A percentile compares a stretch with the other conserved stretches of the same genome.
These are phyloP conservation scores for Sminthurides bifidus DNA, from an alignment of 1,140 invertebrate genomes.

Conservation along the genomic window DNA sequence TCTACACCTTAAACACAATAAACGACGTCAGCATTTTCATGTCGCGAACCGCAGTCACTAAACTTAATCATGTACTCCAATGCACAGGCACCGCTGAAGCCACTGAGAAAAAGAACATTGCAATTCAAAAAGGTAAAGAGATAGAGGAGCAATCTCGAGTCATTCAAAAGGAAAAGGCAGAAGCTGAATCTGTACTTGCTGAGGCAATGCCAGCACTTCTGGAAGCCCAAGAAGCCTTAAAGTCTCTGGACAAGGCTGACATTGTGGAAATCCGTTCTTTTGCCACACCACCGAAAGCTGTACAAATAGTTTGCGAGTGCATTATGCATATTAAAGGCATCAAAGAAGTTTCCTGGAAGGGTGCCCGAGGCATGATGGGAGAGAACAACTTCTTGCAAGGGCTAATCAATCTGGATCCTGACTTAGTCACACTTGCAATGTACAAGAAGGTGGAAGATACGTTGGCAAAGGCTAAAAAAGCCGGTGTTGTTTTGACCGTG, in stretches of 20 bases:
- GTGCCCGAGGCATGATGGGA: slow-evolving; percentile 77
- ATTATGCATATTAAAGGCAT: slow-evolving; percentile 66
- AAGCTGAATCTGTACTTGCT: slow-evolving; percentile 62
- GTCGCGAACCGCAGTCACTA: no score
- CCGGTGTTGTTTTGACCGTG: no score
- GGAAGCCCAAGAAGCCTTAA: slow-evolving; percentile 60
- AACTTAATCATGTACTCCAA: no score
- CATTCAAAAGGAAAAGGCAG: slow-evolving; percentile 63
- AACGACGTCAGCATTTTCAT: no score
- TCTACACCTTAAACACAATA: neutral
- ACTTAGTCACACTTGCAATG: slow-evolving; percentile 61
- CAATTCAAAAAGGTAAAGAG: slow-evolving; percentile 60
- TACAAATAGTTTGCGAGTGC: slow-evolving; percentile 75
- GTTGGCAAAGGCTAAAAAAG: slow-evolving; percentile 1
- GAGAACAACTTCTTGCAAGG: slow-evolving; percentile 68
- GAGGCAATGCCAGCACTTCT: slow-evolving; percentile 69
- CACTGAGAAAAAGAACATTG: slow-evolving; percentile 59
- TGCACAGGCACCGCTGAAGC: slow-evolving; percentile 46
- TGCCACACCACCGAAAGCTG: slow-evolving; percentile 74
- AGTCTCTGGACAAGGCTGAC: slow-evolving; percentile 70
- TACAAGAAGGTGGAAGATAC: slow-evolving; percentile 38
- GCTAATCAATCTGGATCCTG: slow-evolving; percentile 73
- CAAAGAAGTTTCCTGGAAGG: slow-evolving; percentile 79
- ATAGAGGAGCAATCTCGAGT: slow-evolving; percentile 64
- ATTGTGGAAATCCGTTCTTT: slow-evolving; percentile 86